Evolutionary conservation across 2,113 vertebrate species (phyloP), one percentile per base, ranked within the genome.

Genomic region (Emydura subglobosa): DNA sequence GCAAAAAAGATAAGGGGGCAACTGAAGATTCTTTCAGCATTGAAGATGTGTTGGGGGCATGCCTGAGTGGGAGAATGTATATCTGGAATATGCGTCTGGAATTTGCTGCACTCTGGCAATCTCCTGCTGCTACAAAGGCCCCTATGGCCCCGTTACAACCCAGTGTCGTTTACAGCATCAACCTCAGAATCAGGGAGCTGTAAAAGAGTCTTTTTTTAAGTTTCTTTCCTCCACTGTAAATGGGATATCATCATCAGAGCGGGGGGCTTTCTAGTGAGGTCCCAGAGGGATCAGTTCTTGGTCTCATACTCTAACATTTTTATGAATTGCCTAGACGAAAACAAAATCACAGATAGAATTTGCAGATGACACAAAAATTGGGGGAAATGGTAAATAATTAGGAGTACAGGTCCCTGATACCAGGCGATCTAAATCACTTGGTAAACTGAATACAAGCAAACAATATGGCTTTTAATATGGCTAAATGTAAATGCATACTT

Each of bases 161-260:
- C 65, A 65, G 8, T 51, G 9, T 29, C 29, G 74, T 78, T 47
- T 29, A 78, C 42, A 44, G 21, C 42, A 42, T n/a, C 74, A 88
- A 84, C 78, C 72, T 94, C 68, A 90, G 42, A 93, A 86, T 31
- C 81, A 91, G 84, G 87, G 49, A 72, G 12, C 31, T 72, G 57
- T 27, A 91, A 78, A 51, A 83, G 53, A 17, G 65, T 53, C 6
- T 47, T 91, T 93, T 68, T 47, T 22, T 83, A 80, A 89, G 53
- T 55, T 92, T 65, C 87, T 96, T 82, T 80, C 83, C 93, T 93
- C 21, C 79, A 47, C 21, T 72, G n/a, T 72, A 72, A 72, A 72
- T 39, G 65, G 34, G 9, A 8, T 39, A 72, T 72, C 9, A 27
- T 11, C 25, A 72, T 39, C 21, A 6, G 16, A 72, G n/a, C 8